Evolutionary conservation across 2,797 vertebrate genomes (phyloP).

Genomic region (Melanotaenia pygmaea): DNA sequence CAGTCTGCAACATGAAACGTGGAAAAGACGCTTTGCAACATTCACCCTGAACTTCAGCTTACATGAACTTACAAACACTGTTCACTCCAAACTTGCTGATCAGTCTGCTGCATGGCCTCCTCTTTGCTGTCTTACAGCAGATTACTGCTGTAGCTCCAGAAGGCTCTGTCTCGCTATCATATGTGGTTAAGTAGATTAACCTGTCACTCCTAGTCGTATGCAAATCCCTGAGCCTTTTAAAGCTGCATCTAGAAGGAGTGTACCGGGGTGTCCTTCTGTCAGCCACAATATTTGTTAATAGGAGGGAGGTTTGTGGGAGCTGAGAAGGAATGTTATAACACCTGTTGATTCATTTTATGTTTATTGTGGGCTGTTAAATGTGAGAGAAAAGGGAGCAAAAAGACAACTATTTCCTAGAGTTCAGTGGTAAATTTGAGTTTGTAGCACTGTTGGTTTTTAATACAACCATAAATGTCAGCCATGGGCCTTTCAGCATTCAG

Average conservation of each 20-base stretch:
- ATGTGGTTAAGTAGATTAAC: conserved; percentile 58
- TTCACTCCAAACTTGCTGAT: conserved; percentile 10
- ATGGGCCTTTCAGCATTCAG: conserved; percentile 9
- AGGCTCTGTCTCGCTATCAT: conserved; percentile 33
- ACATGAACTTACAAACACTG: neutral
- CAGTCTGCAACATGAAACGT: neutral
- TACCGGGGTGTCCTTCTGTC: conserved; percentile 45
- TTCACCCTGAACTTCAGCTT: neutral
- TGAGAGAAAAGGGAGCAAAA: neutral
- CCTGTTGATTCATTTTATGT: conserved; percentile 24
- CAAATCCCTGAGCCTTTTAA: conserved; percentile 48
- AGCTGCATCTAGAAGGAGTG: conserved; percentile 57
- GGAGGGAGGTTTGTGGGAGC: conserved; percentile 17
- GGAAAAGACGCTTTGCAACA: neutral
- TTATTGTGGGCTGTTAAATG: conserved; percentile 3
- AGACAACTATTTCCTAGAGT: neutral
- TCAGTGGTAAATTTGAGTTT: neutral
- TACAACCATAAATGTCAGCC: conserved; percentile 17
- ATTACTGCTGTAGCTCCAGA: conserved; percentile 54
- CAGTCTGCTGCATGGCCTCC: neutral
- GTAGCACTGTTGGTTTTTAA: neutral
- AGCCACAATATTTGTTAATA: conserved; percentile 46
- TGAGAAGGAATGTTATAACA: conserved; percentile 18
- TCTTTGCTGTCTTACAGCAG: conserved; percentile 26
- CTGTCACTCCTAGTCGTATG: conserved; percentile 32